Conservation (phyloP, 2,113 vertebrate species). For the Aptenodytes forsteri region DNA sequence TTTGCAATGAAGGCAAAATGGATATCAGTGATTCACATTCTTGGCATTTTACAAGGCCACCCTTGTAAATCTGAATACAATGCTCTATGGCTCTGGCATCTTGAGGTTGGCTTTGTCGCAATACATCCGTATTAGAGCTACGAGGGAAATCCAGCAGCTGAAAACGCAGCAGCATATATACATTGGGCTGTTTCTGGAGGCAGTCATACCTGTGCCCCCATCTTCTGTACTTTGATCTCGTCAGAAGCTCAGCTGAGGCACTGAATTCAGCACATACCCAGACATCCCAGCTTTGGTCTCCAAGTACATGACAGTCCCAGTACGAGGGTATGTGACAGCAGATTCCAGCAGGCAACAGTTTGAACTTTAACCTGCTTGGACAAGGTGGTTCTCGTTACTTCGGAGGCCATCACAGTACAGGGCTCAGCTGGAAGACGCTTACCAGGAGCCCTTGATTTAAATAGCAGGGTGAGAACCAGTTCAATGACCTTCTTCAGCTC, state of each 20-base stretch:
- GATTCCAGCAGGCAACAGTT: not conserved
- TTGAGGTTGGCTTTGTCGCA: not conserved
- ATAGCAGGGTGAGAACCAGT: not conserved
- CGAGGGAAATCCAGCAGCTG: not conserved
- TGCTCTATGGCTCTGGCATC: not conserved
- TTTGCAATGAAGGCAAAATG: not conserved
- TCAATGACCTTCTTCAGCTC: not conserved
- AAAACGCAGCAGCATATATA: rapidly evolving
- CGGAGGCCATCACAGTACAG: rapidly evolving
- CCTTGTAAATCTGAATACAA: not conserved
- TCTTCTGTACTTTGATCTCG: not conserved
- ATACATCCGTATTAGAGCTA: not conserved
- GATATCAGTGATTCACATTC: rapidly evolving
- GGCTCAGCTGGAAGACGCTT: not conserved
- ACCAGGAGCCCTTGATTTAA: not conserved
- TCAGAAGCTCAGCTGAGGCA: not conserved
- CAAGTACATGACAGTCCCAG: rapidly evolving
- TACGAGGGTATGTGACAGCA: rapidly evolving
- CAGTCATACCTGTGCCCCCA: not conserved
- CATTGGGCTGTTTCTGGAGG: not conserved
- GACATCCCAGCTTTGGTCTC: not conserved
- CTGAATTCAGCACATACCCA: not conserved
- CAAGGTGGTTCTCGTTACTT: not conserved
- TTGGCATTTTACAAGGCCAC: not conserved
- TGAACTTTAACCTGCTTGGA: not conserved